Conservation (phyloP, 2,888 invertebrate genomes). For the Timema cristinae region DNA sequence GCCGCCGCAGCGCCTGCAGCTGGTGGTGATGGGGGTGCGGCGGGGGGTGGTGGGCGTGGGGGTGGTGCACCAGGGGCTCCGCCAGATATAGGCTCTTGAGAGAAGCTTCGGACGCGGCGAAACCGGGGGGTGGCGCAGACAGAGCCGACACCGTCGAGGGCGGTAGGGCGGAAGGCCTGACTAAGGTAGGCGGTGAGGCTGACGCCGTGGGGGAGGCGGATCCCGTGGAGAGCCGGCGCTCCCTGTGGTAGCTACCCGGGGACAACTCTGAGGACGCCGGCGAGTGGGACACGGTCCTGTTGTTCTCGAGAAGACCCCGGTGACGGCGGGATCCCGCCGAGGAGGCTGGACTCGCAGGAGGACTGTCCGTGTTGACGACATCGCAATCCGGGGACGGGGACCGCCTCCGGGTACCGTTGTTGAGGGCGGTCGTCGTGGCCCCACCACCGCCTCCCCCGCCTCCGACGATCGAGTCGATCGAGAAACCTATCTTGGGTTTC, state of each 20-base stretch:
- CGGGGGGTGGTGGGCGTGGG: constrained; percentile 35
- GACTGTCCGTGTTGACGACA: constrained; percentile 23
- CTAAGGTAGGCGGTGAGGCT: constrained; percentile 35
- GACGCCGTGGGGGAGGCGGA: constrained; percentile 23
- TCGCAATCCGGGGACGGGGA: constrained; percentile 24
- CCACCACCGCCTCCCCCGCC: constrained; percentile 44
- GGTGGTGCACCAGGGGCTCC: constrained; percentile 34
- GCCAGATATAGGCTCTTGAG: constrained; percentile 43
- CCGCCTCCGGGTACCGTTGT: constrained; percentile 42
- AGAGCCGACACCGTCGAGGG: constrained; percentile 15
- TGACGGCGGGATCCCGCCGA: constrained; percentile 36
- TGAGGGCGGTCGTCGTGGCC: constrained; percentile 22
- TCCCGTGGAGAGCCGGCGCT: constrained; percentile 16
- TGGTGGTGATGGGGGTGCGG: constrained; percentile 56
- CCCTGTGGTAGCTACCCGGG: constrained; percentile 17
- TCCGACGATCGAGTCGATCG: constrained; percentile 91
- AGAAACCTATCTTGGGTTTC: constrained; percentile 91
- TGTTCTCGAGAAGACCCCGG: constrained; percentile 39
- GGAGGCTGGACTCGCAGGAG: constrained; percentile 31
- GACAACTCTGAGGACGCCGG: constrained; percentile 21
- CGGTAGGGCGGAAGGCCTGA: constrained; percentile 26
- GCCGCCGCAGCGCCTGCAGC: constrained; percentile 53
- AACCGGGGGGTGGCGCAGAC: constrained; percentile 38
- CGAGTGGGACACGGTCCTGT: constrained; percentile 37
- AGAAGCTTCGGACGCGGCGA: constrained; percentile 39